These are phyloP conservation scores for Phacellophora camtschatica DNA, from an alignment of 30 jellyfish, hydroid and myxozoan species.

Conservation along the genomic window DNA sequence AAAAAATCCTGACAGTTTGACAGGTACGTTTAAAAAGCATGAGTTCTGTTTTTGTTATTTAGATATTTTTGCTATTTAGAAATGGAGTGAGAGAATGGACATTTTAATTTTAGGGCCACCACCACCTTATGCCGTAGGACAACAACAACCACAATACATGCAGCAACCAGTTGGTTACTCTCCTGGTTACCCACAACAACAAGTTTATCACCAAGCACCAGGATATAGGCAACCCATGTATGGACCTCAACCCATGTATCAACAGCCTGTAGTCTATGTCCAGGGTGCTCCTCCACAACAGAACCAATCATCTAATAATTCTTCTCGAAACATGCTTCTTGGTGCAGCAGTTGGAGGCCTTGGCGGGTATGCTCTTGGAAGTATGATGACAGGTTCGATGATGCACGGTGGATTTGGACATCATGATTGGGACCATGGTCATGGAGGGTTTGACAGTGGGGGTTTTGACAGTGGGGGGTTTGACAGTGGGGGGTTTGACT, in stretches of 20 bases:
- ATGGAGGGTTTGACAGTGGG: conserved; percentile 67
- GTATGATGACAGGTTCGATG: conserved; percentile 63
- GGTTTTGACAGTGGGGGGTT: conserved; percentile 57
- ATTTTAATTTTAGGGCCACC: conserved; percentile 33
- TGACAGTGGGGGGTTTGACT: conserved; percentile 41
- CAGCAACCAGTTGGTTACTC: conserved; percentile 44
- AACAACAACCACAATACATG: conserved; percentile 36
- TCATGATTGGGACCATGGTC: conserved; percentile 59
- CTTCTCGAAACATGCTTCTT: conserved; percentile 82
- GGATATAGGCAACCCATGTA: conserved; percentile 74
- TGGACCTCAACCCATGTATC: conserved; percentile 75
- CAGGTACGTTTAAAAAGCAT: no score
- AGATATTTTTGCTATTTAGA: background rate
- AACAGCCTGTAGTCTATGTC: conserved; percentile 77
- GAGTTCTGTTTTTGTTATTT: background rate
- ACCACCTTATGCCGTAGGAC: conserved; percentile 45
- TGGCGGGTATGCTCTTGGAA: conserved; percentile 89
- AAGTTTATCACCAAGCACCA: conserved; percentile 59
- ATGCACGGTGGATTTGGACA: conserved; percentile 72
- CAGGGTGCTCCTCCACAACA: conserved; percentile 82
- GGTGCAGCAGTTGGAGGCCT: conserved; percentile 97
- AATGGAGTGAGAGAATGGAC: background rate
- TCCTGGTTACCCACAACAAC: conserved; percentile 71
- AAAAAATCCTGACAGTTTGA: no score
- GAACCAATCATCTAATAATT: conserved; percentile 71